phyloP scores from a whole-genome alignment of 2,797 vertebrate species.

The Miichthys miiuy region DNA sequence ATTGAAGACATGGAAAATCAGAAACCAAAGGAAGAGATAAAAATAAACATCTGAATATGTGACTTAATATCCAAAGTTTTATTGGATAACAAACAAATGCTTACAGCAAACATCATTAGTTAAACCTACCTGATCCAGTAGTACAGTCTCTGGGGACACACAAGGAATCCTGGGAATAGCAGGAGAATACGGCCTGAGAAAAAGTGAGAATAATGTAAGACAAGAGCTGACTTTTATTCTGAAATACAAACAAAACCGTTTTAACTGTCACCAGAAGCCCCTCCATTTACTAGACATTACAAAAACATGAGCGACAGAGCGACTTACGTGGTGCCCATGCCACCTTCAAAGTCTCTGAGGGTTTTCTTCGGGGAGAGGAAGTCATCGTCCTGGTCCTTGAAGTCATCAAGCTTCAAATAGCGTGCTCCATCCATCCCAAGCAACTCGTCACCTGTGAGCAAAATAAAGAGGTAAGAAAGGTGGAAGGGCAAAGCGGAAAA shows the following conservation, averaged over 20 bases:
- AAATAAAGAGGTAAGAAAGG: conserved; percentile 25
- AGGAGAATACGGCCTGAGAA: conserved; percentile 91
- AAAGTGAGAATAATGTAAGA: conserved; percentile 23
- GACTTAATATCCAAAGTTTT: neutral
- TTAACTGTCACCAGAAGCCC: too few relatives aligned
- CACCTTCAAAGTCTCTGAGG: conserved; percentile 90
- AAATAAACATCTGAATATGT: conserved; percentile 4
- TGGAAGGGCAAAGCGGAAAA: conserved; percentile 1
- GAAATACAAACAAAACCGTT: too few relatives aligned
- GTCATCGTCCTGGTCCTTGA: conserved; percentile 92
- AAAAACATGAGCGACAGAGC: neutral
- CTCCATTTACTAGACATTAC: too few relatives aligned
- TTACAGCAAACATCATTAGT: neutral
- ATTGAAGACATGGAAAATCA: neutral
- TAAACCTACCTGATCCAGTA: conserved; percentile 86
- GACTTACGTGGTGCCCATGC: conserved; percentile 92
- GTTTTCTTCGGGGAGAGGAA: conserved; percentile 90
- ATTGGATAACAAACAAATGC: conserved; percentile 6
- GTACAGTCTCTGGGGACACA: conserved; percentile 93
- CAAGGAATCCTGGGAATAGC: conserved; percentile 93
- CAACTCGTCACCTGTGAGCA: conserved; percentile 90
- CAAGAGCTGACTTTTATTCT: conserved; percentile 9
- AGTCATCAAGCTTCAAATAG: conserved; percentile 89
- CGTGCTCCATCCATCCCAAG: conserved; percentile 86
- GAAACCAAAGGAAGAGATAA: neutral